Conservation (phyloP, 2,113 vertebrate species). For the Delphinapterus leucas region DNA sequence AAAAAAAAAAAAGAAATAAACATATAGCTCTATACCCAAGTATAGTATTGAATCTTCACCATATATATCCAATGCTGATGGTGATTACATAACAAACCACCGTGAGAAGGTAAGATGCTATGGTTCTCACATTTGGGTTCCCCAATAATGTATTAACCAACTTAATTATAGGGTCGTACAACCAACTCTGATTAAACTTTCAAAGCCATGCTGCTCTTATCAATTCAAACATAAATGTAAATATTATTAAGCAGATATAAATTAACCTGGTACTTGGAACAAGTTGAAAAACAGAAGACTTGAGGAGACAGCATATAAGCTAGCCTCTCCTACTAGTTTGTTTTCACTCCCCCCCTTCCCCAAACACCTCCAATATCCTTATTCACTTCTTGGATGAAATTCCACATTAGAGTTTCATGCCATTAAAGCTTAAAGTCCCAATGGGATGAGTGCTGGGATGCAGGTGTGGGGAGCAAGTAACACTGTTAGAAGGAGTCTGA, state of each 20-base stretch:
- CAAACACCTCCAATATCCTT: not conserved
- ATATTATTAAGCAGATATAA: not conserved
- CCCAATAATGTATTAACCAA: not conserved
- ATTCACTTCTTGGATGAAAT: not conserved
- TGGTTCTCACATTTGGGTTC: not conserved
- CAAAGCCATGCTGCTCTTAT: not conserved
- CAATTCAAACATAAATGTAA: not conserved
- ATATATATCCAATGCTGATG: not conserved
- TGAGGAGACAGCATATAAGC: not conserved
- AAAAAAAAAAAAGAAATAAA: constrained; percentile 44
- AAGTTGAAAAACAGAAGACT: not conserved
- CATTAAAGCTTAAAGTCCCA: not conserved
- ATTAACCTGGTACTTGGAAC: not conserved
- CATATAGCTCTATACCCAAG: not conserved
- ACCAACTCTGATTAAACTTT: not conserved
- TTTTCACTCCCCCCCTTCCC: not conserved
- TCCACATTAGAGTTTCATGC: not conserved
- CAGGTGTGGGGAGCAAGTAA: not conserved
- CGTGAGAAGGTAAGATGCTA: not conserved
- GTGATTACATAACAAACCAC: not conserved
- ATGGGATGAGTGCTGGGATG: not conserved
- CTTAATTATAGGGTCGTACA: not conserved
- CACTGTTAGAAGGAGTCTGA: not conserved
- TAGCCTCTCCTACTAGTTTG: not conserved
- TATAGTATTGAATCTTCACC: not conserved